Base-by-base conservation (phyloP, 2,113 vertebrate genomes). In the Hystrix cristata region DNA sequence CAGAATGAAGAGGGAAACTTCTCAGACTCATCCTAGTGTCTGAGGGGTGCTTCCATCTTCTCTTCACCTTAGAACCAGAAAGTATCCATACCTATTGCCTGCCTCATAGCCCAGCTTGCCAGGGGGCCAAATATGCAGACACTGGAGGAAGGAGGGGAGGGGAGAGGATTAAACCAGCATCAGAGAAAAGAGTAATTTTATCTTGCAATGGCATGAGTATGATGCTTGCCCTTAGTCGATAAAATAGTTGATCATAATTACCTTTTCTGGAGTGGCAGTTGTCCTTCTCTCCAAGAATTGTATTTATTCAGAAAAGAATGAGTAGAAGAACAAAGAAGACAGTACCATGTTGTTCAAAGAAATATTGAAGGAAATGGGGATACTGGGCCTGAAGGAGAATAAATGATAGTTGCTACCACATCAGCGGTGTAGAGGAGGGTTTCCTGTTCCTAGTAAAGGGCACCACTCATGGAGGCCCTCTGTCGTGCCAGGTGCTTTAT, bases 1-100 rank as follows among this genome's bases (percentile, higher is more conserved):
- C 98, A 99, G 95, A 99, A 96, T 21, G 98, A 99, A 95, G 99
- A 99, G 25, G 99, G 99, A 87, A 98, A 98, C 97, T 99, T 98
- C 97, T 98, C 99, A 97, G 99, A 99, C 57, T 69, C 93, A n/a
- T 98, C 98, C 96, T 99, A 99, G 97, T 97, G 97, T 83, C 85
- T 85, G 83, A 97, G 94, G 85, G 96, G 90, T 81, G 83, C 48
- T 59, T 94, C 71, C 19, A 34, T 79, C 64, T 51, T 72, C 34
- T 62, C 43, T 15, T 96, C 53, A 81, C 85, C 94, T 81, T 94
- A 95, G 74, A 91, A n/a, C 79, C 64, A 82, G 80, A 74, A 92
- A 89, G 92, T 97, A 97, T 96, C 97, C 97, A 71, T 86, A 72
- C 91, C 92, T 95, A 96, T 97, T 98, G 84, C 89, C 96, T 98